Evolutionary conservation across 2,113 vertebrate species (phyloP).

Genomic region (Ciconia maguari): DNA sequence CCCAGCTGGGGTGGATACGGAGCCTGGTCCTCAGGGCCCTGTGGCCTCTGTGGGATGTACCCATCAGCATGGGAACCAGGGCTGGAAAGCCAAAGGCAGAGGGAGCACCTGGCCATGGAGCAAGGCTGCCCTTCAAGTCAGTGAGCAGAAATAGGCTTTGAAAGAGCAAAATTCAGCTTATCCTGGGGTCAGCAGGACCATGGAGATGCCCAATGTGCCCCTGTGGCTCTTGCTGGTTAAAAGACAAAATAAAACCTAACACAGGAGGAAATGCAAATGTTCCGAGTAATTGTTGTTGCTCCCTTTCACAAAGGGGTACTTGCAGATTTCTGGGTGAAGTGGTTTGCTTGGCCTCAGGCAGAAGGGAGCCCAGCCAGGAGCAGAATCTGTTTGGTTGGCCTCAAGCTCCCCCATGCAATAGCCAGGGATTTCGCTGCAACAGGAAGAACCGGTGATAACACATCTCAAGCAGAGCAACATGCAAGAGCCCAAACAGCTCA

Average conservation of each 20-base stretch:
- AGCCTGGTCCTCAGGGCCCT: not conserved
- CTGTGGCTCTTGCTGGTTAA: not conserved
- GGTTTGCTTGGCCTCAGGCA: not conserved
- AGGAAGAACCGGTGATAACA: not conserved
- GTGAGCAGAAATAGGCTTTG: not conserved
- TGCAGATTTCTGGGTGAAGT: not conserved
- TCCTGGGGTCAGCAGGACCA: not conserved
- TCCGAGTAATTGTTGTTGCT: not conserved
- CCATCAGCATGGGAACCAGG: not conserved
- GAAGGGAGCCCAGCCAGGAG: not conserved
- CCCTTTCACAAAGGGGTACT: not conserved
- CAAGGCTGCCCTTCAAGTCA: not conserved
- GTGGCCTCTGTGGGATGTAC: not conserved
- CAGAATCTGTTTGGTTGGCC: not conserved
- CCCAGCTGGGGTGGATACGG: fast-evolving
- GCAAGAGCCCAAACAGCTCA: not conserved
- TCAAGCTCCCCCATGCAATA: not conserved
- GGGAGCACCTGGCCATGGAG: not conserved
- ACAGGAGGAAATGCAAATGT: not conserved
- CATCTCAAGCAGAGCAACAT: not conserved
- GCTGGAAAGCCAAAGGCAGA: not conserved
- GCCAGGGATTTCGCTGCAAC: not conserved
- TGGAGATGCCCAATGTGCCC: not conserved
- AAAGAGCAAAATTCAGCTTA: not conserved
- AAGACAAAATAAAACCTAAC: not conserved